Evolutionary conservation across 2,113 vertebrate species (phyloP), one percentile per base, ranked within the genome.

Genomic region (Gambusia affinis): DNA sequence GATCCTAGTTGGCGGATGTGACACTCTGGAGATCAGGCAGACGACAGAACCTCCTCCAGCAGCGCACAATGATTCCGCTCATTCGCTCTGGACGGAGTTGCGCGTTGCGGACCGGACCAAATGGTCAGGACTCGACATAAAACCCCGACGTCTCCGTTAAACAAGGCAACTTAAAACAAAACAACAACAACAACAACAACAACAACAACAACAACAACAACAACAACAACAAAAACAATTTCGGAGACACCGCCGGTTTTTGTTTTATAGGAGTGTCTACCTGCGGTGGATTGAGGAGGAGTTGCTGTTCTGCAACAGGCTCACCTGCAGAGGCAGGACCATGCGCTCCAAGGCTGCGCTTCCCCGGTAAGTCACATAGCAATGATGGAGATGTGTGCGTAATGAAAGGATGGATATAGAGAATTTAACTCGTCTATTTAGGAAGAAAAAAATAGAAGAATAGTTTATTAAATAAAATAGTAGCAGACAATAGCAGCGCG

Each of bases 321-420:
- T 84, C 86, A 91, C 90, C 90, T 92, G 89, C 75, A 78, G 66
- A 78, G 64, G 30, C 6, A 42, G 22, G 75, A 84, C 73, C 84
- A 90, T 89, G 86, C 81, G 83, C 84, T 69, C 75, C 82, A 30
- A 47, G 51, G 78, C 75, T 61, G 89, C 78, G 82, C 83, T 67
- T 35, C 73, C 68, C 31, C 27, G 90, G 91, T 93, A 84, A 90
- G 92, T 80, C n/a, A 2, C 24, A 65, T 19, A 2, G 27, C 12
- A 11, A 0, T 12, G 29, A 70, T 63, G 44, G 14, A 30, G 24
- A 37, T 19, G 24, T 27, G 54, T 33, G 78, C 35, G 62, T 47
- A 64, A 67, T 15, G n/a, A 15, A 44, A 19, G 31, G 29, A 5
- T 28, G 63, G 6, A 6, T 24, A 24, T 2, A 8, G 19, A 54